A percentile compares a stretch with the other conserved stretches of the same genome.
Conservation (phyloP, 2,113 vertebrate genomes). For the Cynopterus brachyotis region DNA sequence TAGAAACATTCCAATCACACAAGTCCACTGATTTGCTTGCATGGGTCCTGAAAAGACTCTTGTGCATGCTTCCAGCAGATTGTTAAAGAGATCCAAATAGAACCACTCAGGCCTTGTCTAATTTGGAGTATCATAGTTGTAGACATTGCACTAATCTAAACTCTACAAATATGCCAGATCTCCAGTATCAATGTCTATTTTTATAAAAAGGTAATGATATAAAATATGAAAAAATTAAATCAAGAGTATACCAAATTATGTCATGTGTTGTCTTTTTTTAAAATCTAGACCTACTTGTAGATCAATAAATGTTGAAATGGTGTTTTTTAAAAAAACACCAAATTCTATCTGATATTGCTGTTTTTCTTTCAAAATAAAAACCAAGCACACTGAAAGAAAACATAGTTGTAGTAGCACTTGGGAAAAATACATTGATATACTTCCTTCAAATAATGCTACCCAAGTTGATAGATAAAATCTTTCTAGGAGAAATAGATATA, state of each 20-base stretch:
- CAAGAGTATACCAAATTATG: background rate
- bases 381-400: constrained; percentile 11
- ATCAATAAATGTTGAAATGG: constrained; percentile 14
- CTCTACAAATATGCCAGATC: background rate
- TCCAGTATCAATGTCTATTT: background rate
- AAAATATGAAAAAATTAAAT: background rate
- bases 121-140: constrained; percentile 28
- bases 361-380: constrained; percentile 21
- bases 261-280: background rate
- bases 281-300: background rate
- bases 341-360: background rate
- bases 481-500: background rate
- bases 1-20: background rate
- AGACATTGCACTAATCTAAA: constrained; percentile 14
- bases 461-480: background rate
- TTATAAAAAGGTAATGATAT: background rate
- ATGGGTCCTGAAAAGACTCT: background rate
- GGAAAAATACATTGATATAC: constrained; percentile 15
- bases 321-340: background rate
- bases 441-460: constrained; percentile 18
- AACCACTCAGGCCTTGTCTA: constrained; percentile 14
- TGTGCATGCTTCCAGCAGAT: constrained; percentile 26
- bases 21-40: constrained; percentile 22
- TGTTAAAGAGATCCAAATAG: constrained; percentile 49
- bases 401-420: background rate